Evolutionary conservation across 2,888 invertebrate genomes (phyloP).

Genomic region (Erpobdella octoculata): DNA sequence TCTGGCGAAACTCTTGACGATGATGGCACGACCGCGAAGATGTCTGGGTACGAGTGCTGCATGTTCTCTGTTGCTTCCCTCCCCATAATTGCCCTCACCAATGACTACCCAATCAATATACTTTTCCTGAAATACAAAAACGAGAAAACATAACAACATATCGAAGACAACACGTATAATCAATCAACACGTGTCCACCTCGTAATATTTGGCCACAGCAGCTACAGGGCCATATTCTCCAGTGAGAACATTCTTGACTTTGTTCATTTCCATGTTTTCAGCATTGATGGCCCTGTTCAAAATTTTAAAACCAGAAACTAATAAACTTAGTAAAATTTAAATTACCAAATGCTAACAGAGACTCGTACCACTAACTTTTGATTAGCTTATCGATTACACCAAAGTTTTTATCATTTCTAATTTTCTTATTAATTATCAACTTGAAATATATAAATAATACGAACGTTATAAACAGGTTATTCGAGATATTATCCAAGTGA

Average conservation of each 20-base stretch:
- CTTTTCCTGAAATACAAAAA: constrained; percentile 50
- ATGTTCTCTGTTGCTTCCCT: constrained; percentile 72
- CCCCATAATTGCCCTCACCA: constrained; percentile 66
- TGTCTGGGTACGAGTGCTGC: constrained; percentile 96
- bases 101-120: constrained; percentile 75
- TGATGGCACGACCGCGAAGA: constrained; percentile 80
- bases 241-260: constrained; percentile 78
- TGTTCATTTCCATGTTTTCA: constrained; percentile 64
- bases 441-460: too few relatives aligned
- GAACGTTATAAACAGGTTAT: constrained; percentile 96
- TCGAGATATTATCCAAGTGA: constrained; percentile 97
- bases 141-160: too few relatives aligned
- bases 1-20: constrained; percentile 95
- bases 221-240: constrained; percentile 84
- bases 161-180: too few relatives aligned
- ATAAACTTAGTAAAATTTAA: too few relatives aligned
- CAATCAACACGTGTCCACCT: too few relatives aligned
- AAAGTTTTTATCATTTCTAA: too few relatives aligned
- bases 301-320: too few relatives aligned
- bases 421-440: too few relatives aligned
- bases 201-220: constrained; percentile 88
- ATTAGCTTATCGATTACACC: too few relatives aligned
- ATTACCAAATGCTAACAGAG: too few relatives aligned
- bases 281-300: constrained; percentile 57
- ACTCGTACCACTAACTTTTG: too few relatives aligned